phyloP scores from a whole-genome alignment of 2,888 invertebrate species.

The Ophion obscuratus region DNA sequence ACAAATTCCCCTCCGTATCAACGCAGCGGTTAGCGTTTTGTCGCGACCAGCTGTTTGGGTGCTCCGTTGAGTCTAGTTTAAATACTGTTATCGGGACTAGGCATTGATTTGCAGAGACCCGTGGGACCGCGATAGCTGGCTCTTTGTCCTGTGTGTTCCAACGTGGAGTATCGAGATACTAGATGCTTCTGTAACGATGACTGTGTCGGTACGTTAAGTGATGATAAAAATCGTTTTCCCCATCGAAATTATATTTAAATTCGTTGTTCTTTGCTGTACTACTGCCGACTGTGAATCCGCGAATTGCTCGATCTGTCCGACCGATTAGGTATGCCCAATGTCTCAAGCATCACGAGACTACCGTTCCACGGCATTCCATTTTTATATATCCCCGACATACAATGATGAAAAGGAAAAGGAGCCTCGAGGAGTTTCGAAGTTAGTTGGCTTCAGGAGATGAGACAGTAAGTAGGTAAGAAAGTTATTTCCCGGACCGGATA shows the following conservation, averaged over 20 bases:
- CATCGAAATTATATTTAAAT: too few relatives aligned
- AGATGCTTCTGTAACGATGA: not conserved
- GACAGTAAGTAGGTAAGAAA: constrained; percentile 84
- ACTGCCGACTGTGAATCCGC: too few relatives aligned
- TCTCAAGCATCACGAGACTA: not conserved
- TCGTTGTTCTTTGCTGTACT: not conserved
- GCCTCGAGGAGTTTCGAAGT: constrained; percentile 77
- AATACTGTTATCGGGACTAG: constrained; percentile 75
- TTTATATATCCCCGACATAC: not conserved
- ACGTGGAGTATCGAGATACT: constrained; percentile 45
- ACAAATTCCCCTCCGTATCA: constrained; percentile 59
- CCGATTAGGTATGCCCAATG: not conserved
- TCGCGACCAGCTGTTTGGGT: constrained; percentile 66
- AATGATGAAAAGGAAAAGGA: constrained; percentile 56
- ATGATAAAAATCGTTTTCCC: not conserved
- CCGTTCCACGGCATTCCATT: not conserved
- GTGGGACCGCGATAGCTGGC: constrained; percentile 67
- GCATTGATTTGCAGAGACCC: constrained; percentile 61
- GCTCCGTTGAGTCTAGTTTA: constrained; percentile 71
- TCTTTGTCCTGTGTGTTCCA: constrained; percentile 67
- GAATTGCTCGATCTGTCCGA: not conserved
- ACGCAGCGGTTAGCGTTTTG: constrained; percentile 53
- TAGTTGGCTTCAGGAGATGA: constrained; percentile 83
- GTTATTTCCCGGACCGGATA: constrained; percentile 84
- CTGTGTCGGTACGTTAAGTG: not conserved